Evolutionary conservation across 2,888 invertebrate genomes (phyloP).

Genomic region (Acanthosepion pharaonis): DNA sequence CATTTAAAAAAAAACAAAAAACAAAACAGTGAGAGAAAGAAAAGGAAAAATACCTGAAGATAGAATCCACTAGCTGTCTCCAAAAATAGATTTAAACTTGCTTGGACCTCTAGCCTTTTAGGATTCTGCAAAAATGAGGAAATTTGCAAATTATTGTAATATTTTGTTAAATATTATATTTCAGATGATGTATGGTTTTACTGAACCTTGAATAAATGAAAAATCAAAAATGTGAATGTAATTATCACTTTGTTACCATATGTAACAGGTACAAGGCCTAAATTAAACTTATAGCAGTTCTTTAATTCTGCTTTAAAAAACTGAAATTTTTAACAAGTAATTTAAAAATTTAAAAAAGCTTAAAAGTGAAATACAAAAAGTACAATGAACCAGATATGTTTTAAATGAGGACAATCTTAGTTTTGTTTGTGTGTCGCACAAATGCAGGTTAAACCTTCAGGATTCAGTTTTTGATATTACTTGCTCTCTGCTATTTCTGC

Average conservation of each 20-base stretch:
- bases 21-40: too few relatives aligned
- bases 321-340: background rate
- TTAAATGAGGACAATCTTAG: background rate
- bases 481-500: too few relatives aligned
- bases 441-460: too few relatives aligned
- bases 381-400: background rate
- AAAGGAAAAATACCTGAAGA: conserved; percentile 75
- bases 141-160: background rate
- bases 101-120: conserved; percentile 84
- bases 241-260: too few relatives aligned
- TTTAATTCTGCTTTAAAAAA: too few relatives aligned
- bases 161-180: background rate
- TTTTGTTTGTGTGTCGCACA: background rate
- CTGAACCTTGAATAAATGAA: too few relatives aligned
- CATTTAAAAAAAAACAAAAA: background rate
- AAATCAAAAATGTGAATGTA: too few relatives aligned
- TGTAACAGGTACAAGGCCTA: too few relatives aligned
- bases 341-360: background rate
- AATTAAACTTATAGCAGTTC: too few relatives aligned
- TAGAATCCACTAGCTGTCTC: conserved; percentile 91
- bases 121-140: conserved; percentile 79
- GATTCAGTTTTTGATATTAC: too few relatives aligned
- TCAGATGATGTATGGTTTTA: background rate
- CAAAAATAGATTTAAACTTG: conserved; percentile 85
- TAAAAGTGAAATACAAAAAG: background rate